Evolutionary conservation across 2,888 invertebrate species (phyloP), one percentile per base, ranked within the genome.

Genomic region (Tiliacea citrago): DNA sequence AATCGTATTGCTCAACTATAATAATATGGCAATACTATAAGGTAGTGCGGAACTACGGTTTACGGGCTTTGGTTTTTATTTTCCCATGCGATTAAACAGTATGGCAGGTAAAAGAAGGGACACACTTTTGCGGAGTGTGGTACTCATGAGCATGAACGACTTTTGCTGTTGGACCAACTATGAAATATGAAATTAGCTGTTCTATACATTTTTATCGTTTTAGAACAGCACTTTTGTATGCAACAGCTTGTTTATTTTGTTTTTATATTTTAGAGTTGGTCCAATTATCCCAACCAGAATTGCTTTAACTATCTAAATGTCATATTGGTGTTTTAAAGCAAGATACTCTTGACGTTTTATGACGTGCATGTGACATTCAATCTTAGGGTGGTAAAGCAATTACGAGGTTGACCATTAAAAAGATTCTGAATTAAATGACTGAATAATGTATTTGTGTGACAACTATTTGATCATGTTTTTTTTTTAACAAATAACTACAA

Each of bases 1-100:
- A 73, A 53, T 18, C 18, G 45, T 55, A 71, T 68, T 24, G 21
- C 35, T 60, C 29, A 16, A 24, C 55, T 39, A 39, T 68, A 29
- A 16, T 35, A 49, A 49, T 47, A 39, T 65, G 63, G 7, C 24
- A 7, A 70, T 16, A 53, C n/a, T 65, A n/a, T 65, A 13, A 1
- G n/a, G 2, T 24, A 49, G 24, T 39, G n/a, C n/a, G 47, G 35
- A 61, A 24, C 21, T 6, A 29, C 10, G 2, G 2, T 21, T 21
- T 29, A 63, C 39, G 42, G 24, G 24, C 10, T 51, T 51, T 24
- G n/a, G 16, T n/a, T 42, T 47, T 53, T 16, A 13, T 16, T 29
- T 21, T 42, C 21, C 16, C 21, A 42, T 42, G 29, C 13, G 13
- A 21, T 29, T 65, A 29, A 47, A 29, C 29, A 65, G 13, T 29